Evolutionary conservation across 2,797 vertebrate species (phyloP), one percentile per base, ranked within the genome.

Genomic region (Sphaeramia orbicularis): DNA sequence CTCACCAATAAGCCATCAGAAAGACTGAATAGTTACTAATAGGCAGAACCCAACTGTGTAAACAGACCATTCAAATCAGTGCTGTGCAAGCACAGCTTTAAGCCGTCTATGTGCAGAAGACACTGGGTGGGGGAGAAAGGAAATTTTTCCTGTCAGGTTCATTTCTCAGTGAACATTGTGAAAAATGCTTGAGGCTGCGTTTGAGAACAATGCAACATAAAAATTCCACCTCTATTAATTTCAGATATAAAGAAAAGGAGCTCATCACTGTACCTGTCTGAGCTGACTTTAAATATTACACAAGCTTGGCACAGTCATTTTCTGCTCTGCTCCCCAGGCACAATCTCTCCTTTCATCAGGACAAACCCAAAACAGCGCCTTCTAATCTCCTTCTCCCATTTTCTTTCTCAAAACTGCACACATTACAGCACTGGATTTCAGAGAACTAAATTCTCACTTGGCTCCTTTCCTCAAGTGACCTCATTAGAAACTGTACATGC

Each of bases 221-320:
- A 27, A 90, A 91, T 86, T 94, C 94, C 93, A 90, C 89, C 83
- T 92, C 92, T 92, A 95, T 95, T 93, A 94, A 92, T 81, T 92
- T 66, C 80, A 91, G 89, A 93, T 95, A 65, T 91, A 91, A 71
- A 41, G 89, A 93, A 90, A 90, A 86, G 73, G 73, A 87, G 90
- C 92, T 92, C 90, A 57, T 89, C 91, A 82, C 87, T 86, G 86
- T 93, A 95, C 92, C 93, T 95, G 94, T 92, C 91, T 89, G 61
- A 57, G 86, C 86, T 86, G 86, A 94, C 90, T 91, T 86, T 90
- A 88, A 91, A 71, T 90, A 89, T 96, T 96, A 94, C 94, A 94
- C 55, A 78, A 93, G 90, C 90, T 88, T 95, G 93, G 95, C 95
- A 95, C 50, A 50, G 64, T 80, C 70, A 35, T 56, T 69, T 74